phyloP scores from a whole-genome alignment of 1,140 invertebrate species.

The Halictus rubicundus region DNA sequence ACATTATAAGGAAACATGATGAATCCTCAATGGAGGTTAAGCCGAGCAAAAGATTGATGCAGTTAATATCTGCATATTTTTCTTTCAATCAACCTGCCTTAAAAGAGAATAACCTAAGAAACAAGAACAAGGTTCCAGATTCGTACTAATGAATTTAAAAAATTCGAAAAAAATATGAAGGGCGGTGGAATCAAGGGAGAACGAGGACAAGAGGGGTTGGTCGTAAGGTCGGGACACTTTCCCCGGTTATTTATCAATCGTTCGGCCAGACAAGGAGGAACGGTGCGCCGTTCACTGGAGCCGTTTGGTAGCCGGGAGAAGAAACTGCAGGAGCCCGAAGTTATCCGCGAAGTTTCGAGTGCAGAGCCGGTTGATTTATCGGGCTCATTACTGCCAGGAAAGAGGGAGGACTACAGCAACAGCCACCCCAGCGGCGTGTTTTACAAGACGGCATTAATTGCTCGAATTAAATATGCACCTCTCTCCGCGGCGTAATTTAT shows the following conservation, averaged over 20 bases:
- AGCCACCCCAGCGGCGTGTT: conserved; percentile 79
- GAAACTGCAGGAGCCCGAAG: conserved; percentile 69
- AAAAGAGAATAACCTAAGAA: too few species aligned
- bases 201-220: background rate
- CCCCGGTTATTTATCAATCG: conserved; percentile 53
- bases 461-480: conserved; percentile 82
- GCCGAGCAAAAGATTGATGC: too few species aligned
- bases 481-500: conserved; percentile 78
- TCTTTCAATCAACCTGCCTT: too few species aligned
- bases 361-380: conserved; percentile 80
- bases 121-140: too few species aligned
- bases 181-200: too few species aligned
- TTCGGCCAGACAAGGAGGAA: conserved; percentile 1
- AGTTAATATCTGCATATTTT: too few species aligned
- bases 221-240: conserved; percentile 26
- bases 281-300: conserved; percentile 17
- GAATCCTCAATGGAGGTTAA: too few species aligned
- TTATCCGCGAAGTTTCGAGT: conserved; percentile 78
- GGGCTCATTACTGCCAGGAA: conserved; percentile 79
- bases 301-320: conserved; percentile 37
- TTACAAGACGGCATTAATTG: conserved; percentile 82
- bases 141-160: too few species aligned
- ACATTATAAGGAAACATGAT: too few species aligned
- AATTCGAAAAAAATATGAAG: background rate
- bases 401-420: conserved; percentile 70